phyloP scores from a whole-genome alignment of 2,113 vertebrate species.

The Acrocephalus arundinaceus region DNA sequence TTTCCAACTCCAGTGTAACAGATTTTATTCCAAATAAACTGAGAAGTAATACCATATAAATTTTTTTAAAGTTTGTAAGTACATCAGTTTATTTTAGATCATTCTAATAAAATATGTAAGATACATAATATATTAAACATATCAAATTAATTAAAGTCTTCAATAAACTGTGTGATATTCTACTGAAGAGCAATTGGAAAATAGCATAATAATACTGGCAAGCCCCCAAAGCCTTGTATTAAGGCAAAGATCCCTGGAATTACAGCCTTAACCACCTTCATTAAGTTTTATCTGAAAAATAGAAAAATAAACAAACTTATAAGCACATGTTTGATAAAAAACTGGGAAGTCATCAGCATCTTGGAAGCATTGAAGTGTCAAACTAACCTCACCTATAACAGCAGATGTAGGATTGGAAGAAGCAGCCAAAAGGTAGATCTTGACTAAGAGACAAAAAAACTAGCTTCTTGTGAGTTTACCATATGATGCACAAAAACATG shows the following conservation, averaged over 20 bases:
- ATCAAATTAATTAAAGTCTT: background rate
- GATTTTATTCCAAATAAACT: background rate
- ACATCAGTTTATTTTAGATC: background rate
- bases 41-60: background rate
- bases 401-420: background rate
- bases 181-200: background rate
- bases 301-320: background rate
- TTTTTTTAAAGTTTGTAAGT: background rate
- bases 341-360: background rate
- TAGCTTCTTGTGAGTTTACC: background rate
- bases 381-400: background rate
- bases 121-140: background rate
- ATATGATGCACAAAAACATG: background rate
- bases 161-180: background rate
- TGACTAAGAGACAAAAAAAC: background rate
- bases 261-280: background rate
- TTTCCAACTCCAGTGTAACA: background rate
- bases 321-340: background rate
- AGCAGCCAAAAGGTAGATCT: background rate
- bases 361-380: background rate
- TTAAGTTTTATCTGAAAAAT: background rate
- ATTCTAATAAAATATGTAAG: background rate
- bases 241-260: background rate
- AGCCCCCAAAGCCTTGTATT: background rate
- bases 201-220: background rate